Conservation (phyloP, 2,113 vertebrate species). For the Redunca redunca region DNA sequence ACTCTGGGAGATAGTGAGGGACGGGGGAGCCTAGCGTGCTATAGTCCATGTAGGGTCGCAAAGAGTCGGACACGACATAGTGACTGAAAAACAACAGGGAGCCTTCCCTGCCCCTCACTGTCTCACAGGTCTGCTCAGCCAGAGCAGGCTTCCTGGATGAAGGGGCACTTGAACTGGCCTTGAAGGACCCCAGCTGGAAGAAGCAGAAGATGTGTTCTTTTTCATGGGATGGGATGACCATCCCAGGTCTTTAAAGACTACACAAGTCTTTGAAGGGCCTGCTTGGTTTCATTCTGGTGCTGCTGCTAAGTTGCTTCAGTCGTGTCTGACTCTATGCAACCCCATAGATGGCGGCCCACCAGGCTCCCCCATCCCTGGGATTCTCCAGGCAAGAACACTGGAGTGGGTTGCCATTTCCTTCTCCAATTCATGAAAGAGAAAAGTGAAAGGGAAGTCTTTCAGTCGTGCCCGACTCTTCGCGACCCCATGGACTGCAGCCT, state of each 20-base stretch:
- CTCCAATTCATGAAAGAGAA: no score
- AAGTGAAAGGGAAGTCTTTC: no score
- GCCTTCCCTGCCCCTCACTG: background rate
- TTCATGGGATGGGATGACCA: background rate
- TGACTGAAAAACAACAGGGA: background rate
- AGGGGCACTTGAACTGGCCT: background rate
- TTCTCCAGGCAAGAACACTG: no score
- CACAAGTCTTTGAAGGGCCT: background rate
- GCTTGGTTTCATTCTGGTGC: background rate
- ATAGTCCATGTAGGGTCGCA: background rate
- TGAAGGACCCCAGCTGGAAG: background rate
- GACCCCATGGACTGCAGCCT: no score
- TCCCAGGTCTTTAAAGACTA: background rate
- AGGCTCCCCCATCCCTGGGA: no score
- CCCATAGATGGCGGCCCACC: no score
- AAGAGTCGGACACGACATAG: background rate
- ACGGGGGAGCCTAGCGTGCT: background rate
- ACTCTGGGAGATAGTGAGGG: background rate
- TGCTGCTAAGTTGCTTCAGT: no score
- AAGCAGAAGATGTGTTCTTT: background rate
- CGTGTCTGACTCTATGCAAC: no score
- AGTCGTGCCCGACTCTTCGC: no score
- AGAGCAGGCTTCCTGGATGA: background rate
- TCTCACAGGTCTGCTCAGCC: background rate
- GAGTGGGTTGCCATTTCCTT: no score